Evolutionary conservation across 2,113 vertebrate species (phyloP), one percentile per base, ranked within the genome.

Genomic region (Gambusia holbrooki): DNA sequence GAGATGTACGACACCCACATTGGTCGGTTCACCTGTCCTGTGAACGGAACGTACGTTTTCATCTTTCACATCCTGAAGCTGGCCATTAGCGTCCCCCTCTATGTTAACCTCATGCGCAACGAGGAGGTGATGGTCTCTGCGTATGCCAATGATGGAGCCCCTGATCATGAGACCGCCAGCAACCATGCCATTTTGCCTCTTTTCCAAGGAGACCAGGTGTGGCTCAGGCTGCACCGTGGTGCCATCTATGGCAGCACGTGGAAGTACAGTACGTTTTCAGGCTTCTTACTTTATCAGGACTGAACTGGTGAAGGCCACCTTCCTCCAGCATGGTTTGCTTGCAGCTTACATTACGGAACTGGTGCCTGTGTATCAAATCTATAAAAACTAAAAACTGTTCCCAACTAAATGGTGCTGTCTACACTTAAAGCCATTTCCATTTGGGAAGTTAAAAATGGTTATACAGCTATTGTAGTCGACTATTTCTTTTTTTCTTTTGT

Each of bases 201-300:
- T 1, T 96, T 96, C 78, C 96, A 97, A 62, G 98, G 97, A 27
- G 98, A 99, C 84, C 97, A 98, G 87, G 96, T 99, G 83, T 99
- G 98, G 98, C 87, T 99, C 4, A 94, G 98, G 27, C 90, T 99
- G 83, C 98, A 99, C 87, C 94, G 97, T 5, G 98, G 98, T 2
- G 97, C 98, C 45, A 97, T 99, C 89, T 99, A 99, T 72, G 98
- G 98, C 77, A 99, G 98, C 89, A 98, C 96, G 66, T 99, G 98
- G 98, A 99, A 99, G 91, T 99, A 99, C 33, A 99, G 98, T 83
- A 99, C 98, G 11, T 99, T 99, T 81, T 99, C 98, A 2, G 98
- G 98, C 84, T 99, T 98, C 88, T 94, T 99, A 79, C 96, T 99
- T 69, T 99, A 99, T 93, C 97, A 97, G 91, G 98, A 99, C 90